Percentiles rank a stretch among this genome's conserved stretches.
These are phyloP conservation scores for Leptodactylus fuscus DNA, from an alignment of 2,113 vertebrate species.

Conservation along the genomic window DNA sequence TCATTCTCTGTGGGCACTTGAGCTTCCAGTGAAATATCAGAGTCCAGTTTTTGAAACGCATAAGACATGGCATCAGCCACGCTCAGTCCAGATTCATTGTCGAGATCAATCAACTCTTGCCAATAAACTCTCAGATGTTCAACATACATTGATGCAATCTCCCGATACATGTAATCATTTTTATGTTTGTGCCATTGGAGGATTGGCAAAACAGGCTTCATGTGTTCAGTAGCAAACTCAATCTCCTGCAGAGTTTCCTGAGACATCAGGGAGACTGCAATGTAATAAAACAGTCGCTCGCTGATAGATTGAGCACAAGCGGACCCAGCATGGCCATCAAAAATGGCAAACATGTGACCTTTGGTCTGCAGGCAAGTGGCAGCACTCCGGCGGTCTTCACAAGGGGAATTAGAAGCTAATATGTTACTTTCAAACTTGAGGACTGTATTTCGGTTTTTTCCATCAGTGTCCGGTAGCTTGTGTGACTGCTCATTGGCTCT, in stretches of 20 bases:
- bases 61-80: constrained; percentile 81
- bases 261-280: constrained; percentile 88
- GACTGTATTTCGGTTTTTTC: constrained; percentile 76
- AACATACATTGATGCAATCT: constrained; percentile 82
- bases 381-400: constrained; percentile 87
- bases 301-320: constrained; percentile 92
- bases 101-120: constrained; percentile 89
- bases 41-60: constrained; percentile 90
- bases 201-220: constrained; percentile 84
- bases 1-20: constrained; percentile 87
- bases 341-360: constrained; percentile 93
- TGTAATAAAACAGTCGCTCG: constrained; percentile 88
- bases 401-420: constrained; percentile 87
- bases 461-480: constrained; percentile 74
- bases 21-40: constrained; percentile 91
- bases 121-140: constrained; percentile 92
- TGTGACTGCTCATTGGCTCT: constrained; percentile 81
- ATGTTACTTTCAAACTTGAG: constrained; percentile 91
- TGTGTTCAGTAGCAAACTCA: constrained; percentile 82
- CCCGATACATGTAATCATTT: constrained; percentile 78
- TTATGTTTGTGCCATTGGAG: constrained; percentile 89
- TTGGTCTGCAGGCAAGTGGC: constrained; percentile 86
- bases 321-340: constrained; percentile 91
- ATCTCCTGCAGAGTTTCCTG: constrained; percentile 83
- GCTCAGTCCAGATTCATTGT: constrained; percentile 78